These are phyloP conservation scores for Cristatella mucedo DNA, from an alignment of 2,888 invertebrate species.

Conservation along the genomic window DNA sequence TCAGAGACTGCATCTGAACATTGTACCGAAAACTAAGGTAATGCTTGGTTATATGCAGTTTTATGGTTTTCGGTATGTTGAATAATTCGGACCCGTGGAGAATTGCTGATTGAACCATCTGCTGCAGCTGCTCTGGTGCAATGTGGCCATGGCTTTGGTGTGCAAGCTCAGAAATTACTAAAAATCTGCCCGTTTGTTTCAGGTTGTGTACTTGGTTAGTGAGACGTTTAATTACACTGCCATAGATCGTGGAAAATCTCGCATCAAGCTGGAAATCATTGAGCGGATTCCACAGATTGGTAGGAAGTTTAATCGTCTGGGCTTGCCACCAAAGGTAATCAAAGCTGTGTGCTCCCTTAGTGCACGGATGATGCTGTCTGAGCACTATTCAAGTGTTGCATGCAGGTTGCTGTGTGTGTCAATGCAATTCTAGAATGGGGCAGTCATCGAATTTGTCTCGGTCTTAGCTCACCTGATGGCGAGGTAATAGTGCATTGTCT, in stretches of 20 bases:
- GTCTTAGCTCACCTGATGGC: too few species aligned
- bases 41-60: slow-evolving; percentile 10
- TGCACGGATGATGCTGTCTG: not conserved
- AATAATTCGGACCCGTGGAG: not conserved
- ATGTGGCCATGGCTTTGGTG: too few species aligned
- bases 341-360: not conserved
- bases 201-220: slow-evolving; percentile 86
- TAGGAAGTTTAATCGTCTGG: slow-evolving; percentile 79
- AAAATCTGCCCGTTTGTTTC: too few species aligned
- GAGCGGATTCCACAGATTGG: slow-evolving; percentile 85
- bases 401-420: too few species aligned
- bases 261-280: slow-evolving; percentile 83
- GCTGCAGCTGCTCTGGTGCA: too few species aligned
- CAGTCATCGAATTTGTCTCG: too few species aligned
- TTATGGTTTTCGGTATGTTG: not conserved
- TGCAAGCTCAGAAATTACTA: too few species aligned
- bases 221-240: slow-evolving; percentile 95
- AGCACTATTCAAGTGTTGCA: too few species aligned
- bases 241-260: slow-evolving; percentile 84
- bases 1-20: slow-evolving; percentile 74
- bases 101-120: not conserved
- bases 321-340: slow-evolving; percentile 82
- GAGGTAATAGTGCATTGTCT: too few species aligned
- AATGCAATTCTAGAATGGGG: too few species aligned
- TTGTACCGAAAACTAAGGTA: slow-evolving; percentile 92